Base-by-base conservation (phyloP, 2,888 invertebrate genomes). In the Epinotia bilunana region DNA sequence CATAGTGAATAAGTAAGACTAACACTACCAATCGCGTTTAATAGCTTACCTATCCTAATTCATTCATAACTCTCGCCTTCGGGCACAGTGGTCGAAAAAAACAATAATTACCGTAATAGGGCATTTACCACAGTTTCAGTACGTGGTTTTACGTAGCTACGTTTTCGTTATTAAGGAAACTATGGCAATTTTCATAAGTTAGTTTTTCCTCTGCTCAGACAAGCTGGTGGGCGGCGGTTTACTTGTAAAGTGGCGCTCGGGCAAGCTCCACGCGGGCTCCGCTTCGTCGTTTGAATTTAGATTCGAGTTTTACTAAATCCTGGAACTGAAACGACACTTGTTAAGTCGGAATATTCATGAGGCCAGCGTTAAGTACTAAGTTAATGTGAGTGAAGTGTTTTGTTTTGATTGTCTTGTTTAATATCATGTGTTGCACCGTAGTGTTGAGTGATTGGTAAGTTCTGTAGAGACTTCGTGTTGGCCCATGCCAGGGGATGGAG, bases 221-320 rank as follows among this genome's bases (percentile, higher is more conserved):
- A 28, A 49, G 23, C 43, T 33, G 58, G n/a, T n/a, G 55, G 55
- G 16, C 58, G n/a, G 39, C 62, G 23, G 68, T 69, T 70, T 73
- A 73, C 72, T 73, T 49, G 23, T 46, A 4, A 28, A 69, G 62
- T 33, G 68, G 68, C 68, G 57, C 53, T 57, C 68, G 73, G 28
- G 43, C 23, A 18, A 46, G 55, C 73, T 43, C 62, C 73, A 73
- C 73, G 73, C 68, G 62, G 57, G 13, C 20, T 49, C 23, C n/a
- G 33, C 46, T 18, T 28, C 57, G 13, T 5, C 28, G 61, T 68
- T 73, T 62, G 33, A 46, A 65, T 73, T 72, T 23, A 46, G 57
- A 64, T 28, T 64, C 57, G 46, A 58, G 57, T 46, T 73, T 53
- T 23, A 46, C 18, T 13, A 49, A 72, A 43, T 4, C 6, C 64